A percentile compares a stretch with the other conserved stretches of the same genome.
phyloP scores from a whole-genome alignment of 1,140 invertebrate genomes.

The Rhopalosiphum maidis region DNA sequence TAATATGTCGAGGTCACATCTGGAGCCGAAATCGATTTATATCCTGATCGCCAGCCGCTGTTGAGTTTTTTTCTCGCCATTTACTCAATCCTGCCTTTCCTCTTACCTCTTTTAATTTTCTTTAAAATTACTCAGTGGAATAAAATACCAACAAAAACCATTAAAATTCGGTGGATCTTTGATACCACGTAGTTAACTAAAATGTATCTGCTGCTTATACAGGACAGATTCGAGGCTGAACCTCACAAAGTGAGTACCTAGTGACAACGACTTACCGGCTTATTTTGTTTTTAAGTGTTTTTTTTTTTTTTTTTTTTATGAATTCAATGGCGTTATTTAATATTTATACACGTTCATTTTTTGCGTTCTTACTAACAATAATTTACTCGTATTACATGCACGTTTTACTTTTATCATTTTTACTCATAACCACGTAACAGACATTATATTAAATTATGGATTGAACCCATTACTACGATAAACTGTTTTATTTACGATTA shows the following conservation, averaged over 20 bases:
- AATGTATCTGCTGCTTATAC: background rate
- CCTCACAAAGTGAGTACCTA: background rate
- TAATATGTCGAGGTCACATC: slow-evolving; percentile 51
- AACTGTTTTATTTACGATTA: background rate
- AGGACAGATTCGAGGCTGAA: background rate
- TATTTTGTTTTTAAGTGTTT: background rate
- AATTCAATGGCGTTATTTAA: background rate
- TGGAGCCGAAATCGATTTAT: slow-evolving; percentile 48
- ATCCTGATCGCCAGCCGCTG: slow-evolving; percentile 37
- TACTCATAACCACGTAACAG: background rate
- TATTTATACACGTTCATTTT: background rate
- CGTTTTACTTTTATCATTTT: background rate
- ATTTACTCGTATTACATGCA: background rate
- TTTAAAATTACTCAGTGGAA: background rate
- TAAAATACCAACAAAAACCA: slow-evolving; percentile 2
- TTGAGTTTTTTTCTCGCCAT: slow-evolving; percentile 8
- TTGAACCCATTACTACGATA: background rate
- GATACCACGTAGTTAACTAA: background rate
- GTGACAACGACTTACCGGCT: background rate
- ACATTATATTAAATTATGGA: background rate
- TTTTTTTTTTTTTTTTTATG: background rate
- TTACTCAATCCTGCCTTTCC: background rate
- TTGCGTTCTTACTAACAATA: background rate
- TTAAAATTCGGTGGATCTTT: background rate
- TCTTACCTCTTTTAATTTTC: slow-evolving; percentile 32